Evolutionary conservation across 64 coral and sea anemone species (phyloP).

Genomic region (Montipora sp.): DNA sequence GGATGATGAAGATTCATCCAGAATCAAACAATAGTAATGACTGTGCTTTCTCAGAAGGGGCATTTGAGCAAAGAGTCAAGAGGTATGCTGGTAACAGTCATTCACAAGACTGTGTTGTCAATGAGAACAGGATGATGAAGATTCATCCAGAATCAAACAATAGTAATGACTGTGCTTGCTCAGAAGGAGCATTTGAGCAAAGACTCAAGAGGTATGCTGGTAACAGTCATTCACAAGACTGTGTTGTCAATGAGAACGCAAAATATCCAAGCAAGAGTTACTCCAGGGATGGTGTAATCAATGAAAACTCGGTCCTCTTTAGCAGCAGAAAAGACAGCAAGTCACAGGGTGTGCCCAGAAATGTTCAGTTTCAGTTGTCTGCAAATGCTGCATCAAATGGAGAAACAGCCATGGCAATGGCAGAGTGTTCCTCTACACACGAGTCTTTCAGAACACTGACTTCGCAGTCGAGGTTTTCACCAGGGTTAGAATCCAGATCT

Average conservation of each 20-base stretch:
- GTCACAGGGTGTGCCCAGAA: background rate
- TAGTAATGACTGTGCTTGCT: background rate
- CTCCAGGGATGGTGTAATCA: constrained; percentile 6
- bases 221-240: background rate
- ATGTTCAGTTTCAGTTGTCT: constrained; percentile 36
- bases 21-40: background rate
- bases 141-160: background rate
- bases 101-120: background rate
- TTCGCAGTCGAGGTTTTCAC: constrained; percentile 53
- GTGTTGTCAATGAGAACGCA: constrained; percentile 26
- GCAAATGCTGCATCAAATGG: constrained; percentile 12
- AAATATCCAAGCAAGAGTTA: background rate
- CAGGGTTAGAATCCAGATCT: constrained; percentile 56
- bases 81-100: constrained; percentile 1
- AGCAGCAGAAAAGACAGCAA: background rate
- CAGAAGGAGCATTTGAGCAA: background rate
- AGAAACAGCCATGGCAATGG: background rate
- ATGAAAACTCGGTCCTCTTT: constrained; percentile 20
- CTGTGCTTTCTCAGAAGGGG: constrained; percentile 3
- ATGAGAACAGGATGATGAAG: background rate
- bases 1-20: background rate
- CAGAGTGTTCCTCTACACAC: constrained; percentile 1
- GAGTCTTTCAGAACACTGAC: constrained; percentile 5
- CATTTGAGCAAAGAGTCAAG: constrained; percentile 5
- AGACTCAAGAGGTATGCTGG: constrained; percentile 16